These are phyloP conservation scores for Macrostomum lignano DNA, from an alignment of 1,140 invertebrate species.

Conservation along the genomic window DNA sequence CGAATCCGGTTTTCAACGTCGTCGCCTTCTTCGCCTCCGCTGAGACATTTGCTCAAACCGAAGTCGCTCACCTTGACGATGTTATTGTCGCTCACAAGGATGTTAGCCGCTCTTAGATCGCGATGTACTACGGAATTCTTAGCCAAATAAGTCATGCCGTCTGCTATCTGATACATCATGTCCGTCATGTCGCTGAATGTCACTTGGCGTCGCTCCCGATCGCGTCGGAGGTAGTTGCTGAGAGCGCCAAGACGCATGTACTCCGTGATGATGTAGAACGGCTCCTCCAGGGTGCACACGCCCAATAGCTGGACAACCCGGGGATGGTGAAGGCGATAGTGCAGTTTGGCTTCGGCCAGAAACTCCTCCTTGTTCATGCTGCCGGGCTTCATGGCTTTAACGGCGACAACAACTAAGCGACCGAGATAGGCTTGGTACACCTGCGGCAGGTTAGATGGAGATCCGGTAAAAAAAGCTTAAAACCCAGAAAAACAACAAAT, in stretches of 20 bases:
- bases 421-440: too few relatives aligned
- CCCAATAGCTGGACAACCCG: constrained; percentile 95
- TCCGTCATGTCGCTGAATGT: not conserved
- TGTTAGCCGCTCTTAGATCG: constrained; percentile 76
- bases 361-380: constrained; percentile 92
- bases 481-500: too few relatives aligned
- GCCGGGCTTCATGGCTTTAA: constrained; percentile 57
- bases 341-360: constrained; percentile 87
- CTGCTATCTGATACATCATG: constrained; percentile 41
- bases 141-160: constrained; percentile 82
- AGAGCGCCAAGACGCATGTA: constrained; percentile 86
- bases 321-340: constrained; percentile 72
- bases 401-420: constrained; percentile 33
- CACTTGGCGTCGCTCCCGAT: not conserved
- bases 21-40: constrained; percentile 71
- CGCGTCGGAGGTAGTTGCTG: not conserved
- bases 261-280: constrained; percentile 97
- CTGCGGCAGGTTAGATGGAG: too few relatives aligned
- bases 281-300: constrained; percentile 86
- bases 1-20: constrained; percentile 72
- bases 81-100: constrained; percentile 69
- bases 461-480: too few relatives aligned
- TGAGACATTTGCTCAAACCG: constrained; percentile 65
- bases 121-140: constrained; percentile 70
- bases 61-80: constrained; percentile 63